These are phyloP conservation scores for Sylvicola cinctus DNA, from an alignment of 2,888 invertebrate genomes.

Conservation along the genomic window DNA sequence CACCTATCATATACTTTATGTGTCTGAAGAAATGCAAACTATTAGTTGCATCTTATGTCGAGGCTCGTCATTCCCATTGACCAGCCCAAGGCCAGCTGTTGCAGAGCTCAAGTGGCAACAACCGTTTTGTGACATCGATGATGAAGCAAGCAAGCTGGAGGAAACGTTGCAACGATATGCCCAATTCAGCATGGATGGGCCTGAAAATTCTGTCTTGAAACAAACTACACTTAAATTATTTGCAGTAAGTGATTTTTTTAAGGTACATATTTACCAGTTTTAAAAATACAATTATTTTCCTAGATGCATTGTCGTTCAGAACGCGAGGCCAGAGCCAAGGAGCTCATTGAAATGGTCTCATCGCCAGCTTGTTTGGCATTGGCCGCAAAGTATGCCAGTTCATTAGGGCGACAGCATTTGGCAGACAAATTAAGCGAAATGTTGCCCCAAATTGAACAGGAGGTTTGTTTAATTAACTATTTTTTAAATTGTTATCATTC, in stretches of 20 bases:
- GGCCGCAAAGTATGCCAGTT: constrained; percentile 75
- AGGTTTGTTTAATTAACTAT: constrained; percentile 9
- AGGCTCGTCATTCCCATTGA: constrained; percentile 70
- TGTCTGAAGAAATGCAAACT: constrained; percentile 57
- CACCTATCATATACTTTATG: constrained; percentile 52
- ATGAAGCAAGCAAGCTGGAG: constrained; percentile 71
- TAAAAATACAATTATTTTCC: constrained; percentile 11
- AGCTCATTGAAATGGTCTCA: constrained; percentile 63
- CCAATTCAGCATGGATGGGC: constrained; percentile 35
- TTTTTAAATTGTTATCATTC: background rate
- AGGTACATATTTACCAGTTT: background rate
- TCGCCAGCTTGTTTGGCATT: constrained; percentile 57
- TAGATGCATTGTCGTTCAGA: constrained; percentile 69
- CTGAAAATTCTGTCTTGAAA: constrained; percentile 39
- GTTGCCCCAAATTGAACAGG: constrained; percentile 25
- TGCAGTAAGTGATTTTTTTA: constrained; percentile 38
- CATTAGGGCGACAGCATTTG: constrained; percentile 52
- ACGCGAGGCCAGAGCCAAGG: constrained; percentile 67
- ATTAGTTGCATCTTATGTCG: constrained; percentile 72
- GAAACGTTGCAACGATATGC: constrained; percentile 46
- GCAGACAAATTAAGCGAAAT: constrained; percentile 53
- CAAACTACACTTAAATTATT: constrained; percentile 77
- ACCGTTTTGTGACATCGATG: constrained; percentile 49
- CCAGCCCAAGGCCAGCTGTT: constrained; percentile 68
- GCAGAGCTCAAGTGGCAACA: constrained; percentile 53